phyloP scores from a whole-genome alignment of 1,140 invertebrate genomes.

The Philotrypesis tridentata region DNA sequence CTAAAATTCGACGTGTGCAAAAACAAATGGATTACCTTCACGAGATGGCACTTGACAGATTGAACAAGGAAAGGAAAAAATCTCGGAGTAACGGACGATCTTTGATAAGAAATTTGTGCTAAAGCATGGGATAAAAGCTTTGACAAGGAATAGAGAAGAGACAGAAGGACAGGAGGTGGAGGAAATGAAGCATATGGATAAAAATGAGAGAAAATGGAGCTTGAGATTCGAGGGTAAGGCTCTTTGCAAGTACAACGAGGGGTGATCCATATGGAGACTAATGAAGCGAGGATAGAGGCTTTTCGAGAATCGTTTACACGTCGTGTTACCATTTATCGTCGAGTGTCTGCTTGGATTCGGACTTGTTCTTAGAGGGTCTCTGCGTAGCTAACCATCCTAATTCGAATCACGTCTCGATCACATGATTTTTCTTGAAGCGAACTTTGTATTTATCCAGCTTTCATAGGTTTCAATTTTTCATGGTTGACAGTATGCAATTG shows the following conservation, averaged over 20 bases:
- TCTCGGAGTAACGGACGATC: too few relatives aligned
- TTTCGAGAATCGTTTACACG: slow-evolving; percentile 3
- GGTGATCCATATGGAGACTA: background rate
- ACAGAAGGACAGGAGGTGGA: background rate
- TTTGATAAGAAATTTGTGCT: background rate
- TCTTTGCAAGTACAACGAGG: background rate
- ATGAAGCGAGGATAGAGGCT: background rate
- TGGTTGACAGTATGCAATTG: too few relatives aligned
- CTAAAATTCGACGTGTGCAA: too few relatives aligned
- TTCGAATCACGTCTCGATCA: too few relatives aligned
- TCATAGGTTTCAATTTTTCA: too few relatives aligned
- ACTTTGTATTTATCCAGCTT: too few relatives aligned
- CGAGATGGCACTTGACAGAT: background rate
- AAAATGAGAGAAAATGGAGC: background rate
- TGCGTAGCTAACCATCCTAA: too few relatives aligned
- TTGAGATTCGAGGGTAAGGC: background rate
- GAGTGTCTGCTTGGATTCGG: background rate
- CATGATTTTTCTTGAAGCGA: too few relatives aligned
- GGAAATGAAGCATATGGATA: background rate
- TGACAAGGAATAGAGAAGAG: background rate
- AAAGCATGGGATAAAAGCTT: background rate
- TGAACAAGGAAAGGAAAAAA: background rate
- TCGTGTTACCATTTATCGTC: background rate
- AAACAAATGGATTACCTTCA: background rate
- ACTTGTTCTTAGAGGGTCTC: too few relatives aligned